Conservation (phyloP, 2,113 vertebrate genomes). For the Mirounga angustirostris region DNA sequence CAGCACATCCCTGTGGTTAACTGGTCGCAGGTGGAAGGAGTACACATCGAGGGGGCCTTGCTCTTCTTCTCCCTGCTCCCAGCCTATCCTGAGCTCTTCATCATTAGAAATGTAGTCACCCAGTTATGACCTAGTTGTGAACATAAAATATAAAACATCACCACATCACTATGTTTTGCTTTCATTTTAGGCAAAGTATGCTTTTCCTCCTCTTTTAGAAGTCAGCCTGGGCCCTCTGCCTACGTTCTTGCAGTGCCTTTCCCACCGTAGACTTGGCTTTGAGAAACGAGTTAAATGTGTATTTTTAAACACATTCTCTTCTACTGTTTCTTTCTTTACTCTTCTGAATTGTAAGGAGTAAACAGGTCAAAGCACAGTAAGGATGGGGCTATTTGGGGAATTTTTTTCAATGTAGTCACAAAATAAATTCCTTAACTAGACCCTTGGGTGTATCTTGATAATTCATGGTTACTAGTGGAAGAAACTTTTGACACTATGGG, state of each 20-base stretch:
- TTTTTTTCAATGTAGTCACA: constrained; percentile 27
- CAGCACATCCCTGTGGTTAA: too few relatives aligned
- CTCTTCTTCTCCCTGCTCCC: neutral
- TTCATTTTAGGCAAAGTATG: neutral
- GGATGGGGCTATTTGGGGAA: constrained; percentile 5
- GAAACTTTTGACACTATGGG: neutral
- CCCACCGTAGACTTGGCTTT: neutral
- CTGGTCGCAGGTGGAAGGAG: neutral
- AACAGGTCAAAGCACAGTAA: constrained; percentile 3
- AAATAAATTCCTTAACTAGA: constrained; percentile 58
- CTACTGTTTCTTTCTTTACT: neutral
- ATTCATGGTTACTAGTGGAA: constrained; percentile 5
- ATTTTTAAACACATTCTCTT: constrained; percentile 18
- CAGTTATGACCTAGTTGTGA: neutral
- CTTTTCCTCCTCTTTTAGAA: neutral
- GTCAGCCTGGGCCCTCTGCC: neutral
- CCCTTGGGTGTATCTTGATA: neutral
- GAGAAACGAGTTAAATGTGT: neutral
- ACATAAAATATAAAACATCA: neutral
- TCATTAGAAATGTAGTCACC: neutral
- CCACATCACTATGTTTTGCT: neutral
- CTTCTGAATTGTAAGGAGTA: neutral
- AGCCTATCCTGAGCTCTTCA: neutral
- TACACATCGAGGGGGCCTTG: too few relatives aligned
- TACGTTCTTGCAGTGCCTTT: neutral